Evolutionary conservation across 2,888 invertebrate species (phyloP).

Genomic region (Sphaerophoria rueppellii): DNA sequence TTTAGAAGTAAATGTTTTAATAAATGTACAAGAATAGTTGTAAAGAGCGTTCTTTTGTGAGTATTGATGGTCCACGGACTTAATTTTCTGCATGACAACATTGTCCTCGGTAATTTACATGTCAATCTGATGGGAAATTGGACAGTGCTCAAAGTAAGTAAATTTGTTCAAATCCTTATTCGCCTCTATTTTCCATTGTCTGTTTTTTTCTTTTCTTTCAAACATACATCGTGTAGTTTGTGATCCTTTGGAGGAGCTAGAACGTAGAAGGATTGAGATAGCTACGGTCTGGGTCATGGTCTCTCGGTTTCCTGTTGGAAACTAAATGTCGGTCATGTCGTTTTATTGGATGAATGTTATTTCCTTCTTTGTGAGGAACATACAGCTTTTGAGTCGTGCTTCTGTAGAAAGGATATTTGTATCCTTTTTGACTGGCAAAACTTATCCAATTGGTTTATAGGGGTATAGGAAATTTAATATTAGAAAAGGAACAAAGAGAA

Average conservation of each 20-base stretch:
- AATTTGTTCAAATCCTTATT: conserved; percentile 1
- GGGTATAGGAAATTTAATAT: neutral
- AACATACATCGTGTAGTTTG: conserved; percentile 4
- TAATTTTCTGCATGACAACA: conserved; percentile 25
- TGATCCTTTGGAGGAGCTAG: conserved; percentile 17
- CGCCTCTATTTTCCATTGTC: neutral
- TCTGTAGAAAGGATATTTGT: conserved; percentile 26
- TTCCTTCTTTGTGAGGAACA: conserved; percentile 23
- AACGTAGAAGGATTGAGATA: neutral
- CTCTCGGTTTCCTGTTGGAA: conserved; percentile 44
- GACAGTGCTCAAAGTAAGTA: conserved; percentile 54
- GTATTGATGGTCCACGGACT: conserved; percentile 3
- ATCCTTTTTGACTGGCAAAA: conserved; percentile 34
- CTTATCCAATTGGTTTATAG: conserved; percentile 55
- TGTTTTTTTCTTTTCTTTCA: neutral
- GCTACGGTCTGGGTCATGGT: conserved; percentile 5
- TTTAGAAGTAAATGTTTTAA: conserved; percentile 68
- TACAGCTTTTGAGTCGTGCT: conserved; percentile 13
- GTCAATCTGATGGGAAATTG: conserved; percentile 50
- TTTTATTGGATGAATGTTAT: conserved; percentile 52
- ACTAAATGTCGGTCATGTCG: conserved; percentile 51
- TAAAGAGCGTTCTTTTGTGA: neutral
- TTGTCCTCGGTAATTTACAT: conserved; percentile 51
- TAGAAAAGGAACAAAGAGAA: neutral
- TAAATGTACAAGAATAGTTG: conserved; percentile 56